These are phyloP conservation scores for Zeus faber DNA, from an alignment of 2,113 vertebrate genomes.

Conservation along the genomic window DNA sequence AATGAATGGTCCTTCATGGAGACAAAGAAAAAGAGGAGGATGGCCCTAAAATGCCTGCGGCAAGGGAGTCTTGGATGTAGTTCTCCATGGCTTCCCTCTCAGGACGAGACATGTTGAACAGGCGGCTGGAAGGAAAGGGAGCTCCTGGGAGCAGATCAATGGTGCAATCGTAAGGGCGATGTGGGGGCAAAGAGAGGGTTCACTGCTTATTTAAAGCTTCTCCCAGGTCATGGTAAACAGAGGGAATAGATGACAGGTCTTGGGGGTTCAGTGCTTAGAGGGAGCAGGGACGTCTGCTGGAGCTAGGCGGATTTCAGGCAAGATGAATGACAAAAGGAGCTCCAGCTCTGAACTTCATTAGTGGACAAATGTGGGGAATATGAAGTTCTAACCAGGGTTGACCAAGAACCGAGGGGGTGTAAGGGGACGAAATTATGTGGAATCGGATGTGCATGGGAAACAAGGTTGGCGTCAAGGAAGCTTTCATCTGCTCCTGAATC, in stretches of 20 bases:
- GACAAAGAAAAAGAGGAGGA: background rate
- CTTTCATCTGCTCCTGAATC: background rate
- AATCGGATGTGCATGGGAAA: background rate
- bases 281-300: no score
- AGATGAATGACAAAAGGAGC: no score
- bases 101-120: background rate
- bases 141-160: no score
- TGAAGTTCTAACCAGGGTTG: background rate
- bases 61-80: no score
- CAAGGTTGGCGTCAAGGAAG: background rate
- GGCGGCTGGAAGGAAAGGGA: background rate
- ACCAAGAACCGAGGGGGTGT: background rate
- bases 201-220: no score
- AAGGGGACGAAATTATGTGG: background rate
- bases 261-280: no score
- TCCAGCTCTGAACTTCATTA: background rate
- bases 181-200: no score
- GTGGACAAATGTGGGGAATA: background rate
- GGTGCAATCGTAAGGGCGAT: no score
- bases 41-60: background rate
- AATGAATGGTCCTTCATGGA: background rate
- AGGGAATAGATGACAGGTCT: no score
- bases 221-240: no score
- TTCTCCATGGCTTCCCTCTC: background rate
- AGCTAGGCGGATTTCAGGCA: no score